These are phyloP conservation scores for Sciurus niger DNA, from an alignment of 2,113 vertebrate species.

Conservation along the genomic window DNA sequence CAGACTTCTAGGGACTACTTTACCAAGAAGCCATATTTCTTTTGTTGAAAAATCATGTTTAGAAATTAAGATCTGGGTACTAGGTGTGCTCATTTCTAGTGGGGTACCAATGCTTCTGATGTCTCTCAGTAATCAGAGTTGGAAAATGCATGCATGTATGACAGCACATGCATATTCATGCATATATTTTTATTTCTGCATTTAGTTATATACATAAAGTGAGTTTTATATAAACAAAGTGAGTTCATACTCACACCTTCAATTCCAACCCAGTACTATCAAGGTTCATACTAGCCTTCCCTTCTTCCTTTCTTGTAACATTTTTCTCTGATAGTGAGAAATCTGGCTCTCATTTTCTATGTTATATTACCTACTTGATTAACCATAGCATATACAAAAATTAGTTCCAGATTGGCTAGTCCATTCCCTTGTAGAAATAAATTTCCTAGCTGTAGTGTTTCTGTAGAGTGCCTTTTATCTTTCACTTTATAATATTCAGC, in stretches of 20 bases:
- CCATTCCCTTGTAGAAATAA: not conserved
- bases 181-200: not conserved
- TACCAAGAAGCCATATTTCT: not conserved
- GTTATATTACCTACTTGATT: not conserved
- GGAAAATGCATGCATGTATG: not conserved
- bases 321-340: not conserved
- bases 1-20: not conserved
- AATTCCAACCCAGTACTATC: not conserved
- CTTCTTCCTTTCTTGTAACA: not conserved
- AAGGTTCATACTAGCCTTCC: not conserved
- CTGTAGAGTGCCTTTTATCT: not conserved
- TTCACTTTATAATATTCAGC: slow-evolving; percentile 10
- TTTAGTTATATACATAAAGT: not conserved
- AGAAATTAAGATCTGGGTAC: not conserved
- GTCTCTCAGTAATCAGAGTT: not conserved
- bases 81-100: not conserved
- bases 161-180: not conserved
- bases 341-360: slow-evolving; percentile 14
- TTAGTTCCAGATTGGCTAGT: not conserved
- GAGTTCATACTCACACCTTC: not conserved
- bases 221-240: not conserved
- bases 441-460: not conserved
- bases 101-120: not conserved
- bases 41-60: slow-evolving; percentile 23
- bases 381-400: not conserved